Evolutionary conservation across 1,140 invertebrate species (phyloP), one percentile per base, ranked within the genome.

Genomic region (Paramacrobiotus metropolitanus): DNA sequence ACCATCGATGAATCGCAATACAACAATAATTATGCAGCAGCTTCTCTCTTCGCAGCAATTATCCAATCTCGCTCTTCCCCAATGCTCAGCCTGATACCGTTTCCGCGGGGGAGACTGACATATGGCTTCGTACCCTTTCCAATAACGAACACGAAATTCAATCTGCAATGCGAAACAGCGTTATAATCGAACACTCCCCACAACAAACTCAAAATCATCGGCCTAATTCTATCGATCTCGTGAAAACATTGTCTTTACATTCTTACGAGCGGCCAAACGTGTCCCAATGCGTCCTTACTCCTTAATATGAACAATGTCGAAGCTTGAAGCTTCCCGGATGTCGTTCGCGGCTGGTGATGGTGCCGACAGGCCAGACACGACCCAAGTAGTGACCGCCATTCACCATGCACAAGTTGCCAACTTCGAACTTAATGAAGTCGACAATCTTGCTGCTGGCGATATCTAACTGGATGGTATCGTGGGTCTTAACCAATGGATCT

Each of bases 351-450:
- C 86, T 93, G 63, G 93, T 88, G 65, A 99, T 86, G 30, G 86
- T 87, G 71, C 94, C 95, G n/a, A n/a, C n/a, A n/a, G n/a, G n/a
- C n/a, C n/a, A n/a, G 68, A 99, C 91, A 77, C 95, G 87, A 68
- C 95, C 95, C 81, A 98, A 95, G 81, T 99, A 99, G 74, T 91
- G 84, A 67, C 95, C 95, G 75, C 93, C 93, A 71, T 94, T 99
- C 71, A 99, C 91, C 90, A 96, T 96, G 76, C 89, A 94, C 63
- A 96, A 72, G 74, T 96, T 95, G 64, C 91, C 89, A 82, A 68
- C 3, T 71, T 99, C 94, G 74, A 99, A 98, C 75, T 94, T 91
- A 71, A 99, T 94, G 73, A 84, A 93, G 71, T 99, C 93, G 72
- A 92, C 84, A 70, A 99, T 95, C 77, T 97, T 98, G 63, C 83